Conservation (phyloP, 92 coral and sea anemone genomes). For the Palythoa grandiflora region DNA sequence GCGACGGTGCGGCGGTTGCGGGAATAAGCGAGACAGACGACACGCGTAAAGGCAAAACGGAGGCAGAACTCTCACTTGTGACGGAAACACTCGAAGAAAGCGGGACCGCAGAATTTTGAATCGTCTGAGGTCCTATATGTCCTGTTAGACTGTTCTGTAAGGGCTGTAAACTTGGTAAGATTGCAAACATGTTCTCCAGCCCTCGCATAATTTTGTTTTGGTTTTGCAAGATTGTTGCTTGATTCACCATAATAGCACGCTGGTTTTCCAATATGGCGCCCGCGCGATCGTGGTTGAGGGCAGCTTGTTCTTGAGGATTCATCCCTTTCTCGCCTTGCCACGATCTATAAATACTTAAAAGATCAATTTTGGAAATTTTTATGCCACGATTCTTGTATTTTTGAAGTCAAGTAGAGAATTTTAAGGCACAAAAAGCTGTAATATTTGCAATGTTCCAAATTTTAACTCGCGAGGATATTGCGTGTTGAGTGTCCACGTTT, state of each 20-base stretch:
- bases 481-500: slow-evolving; percentile 51
- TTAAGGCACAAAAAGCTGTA: not conserved
- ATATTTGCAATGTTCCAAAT: slow-evolving; percentile 20
- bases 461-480: slow-evolving; percentile 45
- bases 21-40: slow-evolving; percentile 45
- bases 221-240: slow-evolving; percentile 90
- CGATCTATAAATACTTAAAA: slow-evolving; percentile 5
- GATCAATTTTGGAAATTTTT: slow-evolving; percentile 41
- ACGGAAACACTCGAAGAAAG: slow-evolving; percentile 13
- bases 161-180: slow-evolving; percentile 72
- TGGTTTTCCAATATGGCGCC: slow-evolving; percentile 99
- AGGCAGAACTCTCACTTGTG: slow-evolving; percentile 19
- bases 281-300: slow-evolving; percentile 85
- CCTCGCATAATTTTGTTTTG: slow-evolving; percentile 94
- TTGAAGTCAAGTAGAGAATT: not conserved
- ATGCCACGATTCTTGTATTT: not conserved
- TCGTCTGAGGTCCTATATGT: slow-evolving; percentile 11
- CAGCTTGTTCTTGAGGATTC: slow-evolving; percentile 75
- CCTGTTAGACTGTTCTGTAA: slow-evolving; percentile 24
- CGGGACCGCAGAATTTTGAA: slow-evolving; percentile 23
- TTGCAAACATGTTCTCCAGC: slow-evolving; percentile 77
- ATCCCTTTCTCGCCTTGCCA: slow-evolving; percentile 49
- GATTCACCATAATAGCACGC: slow-evolving; percentile 97
- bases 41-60: slow-evolving; percentile 39
- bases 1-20: slow-evolving; percentile 29